Percentiles rank a stretch among this genome's conserved stretches.
phyloP scores from a whole-genome alignment of 2,113 vertebrate species.

The Aramus guarauna region DNA sequence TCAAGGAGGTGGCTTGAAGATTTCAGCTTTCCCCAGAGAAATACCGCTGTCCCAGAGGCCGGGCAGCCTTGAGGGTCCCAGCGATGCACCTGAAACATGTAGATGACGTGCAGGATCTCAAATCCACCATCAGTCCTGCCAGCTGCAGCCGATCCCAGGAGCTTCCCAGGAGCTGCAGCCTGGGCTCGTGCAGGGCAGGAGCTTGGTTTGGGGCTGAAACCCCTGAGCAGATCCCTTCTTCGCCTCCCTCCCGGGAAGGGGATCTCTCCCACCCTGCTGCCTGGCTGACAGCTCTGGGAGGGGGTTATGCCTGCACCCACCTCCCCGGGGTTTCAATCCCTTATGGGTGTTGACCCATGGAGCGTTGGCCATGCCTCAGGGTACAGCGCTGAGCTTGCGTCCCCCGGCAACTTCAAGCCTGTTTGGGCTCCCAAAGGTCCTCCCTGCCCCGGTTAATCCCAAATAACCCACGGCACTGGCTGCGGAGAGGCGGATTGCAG shows the following conservation, averaged over 20 bases:
- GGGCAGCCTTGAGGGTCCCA: background rate
- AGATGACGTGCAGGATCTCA: background rate
- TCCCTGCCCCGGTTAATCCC: rapidly evolving
- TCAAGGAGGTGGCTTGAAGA: background rate
- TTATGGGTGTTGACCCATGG: rapidly evolving
- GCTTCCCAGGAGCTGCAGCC: background rate
- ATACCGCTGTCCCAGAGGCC: background rate
- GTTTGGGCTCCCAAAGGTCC: background rate
- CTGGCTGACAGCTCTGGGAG: rapidly evolving
- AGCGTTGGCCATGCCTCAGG: rapidly evolving
- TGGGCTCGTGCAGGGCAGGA: background rate
- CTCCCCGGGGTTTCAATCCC: rapidly evolving
- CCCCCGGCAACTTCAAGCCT: rapidly evolving
- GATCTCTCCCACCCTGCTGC: background rate
- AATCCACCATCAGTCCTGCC: background rate
- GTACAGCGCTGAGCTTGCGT: background rate
- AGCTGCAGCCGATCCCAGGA: background rate
- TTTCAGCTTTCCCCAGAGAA: background rate
- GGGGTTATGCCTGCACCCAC: background rate
- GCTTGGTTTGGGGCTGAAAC: background rate
- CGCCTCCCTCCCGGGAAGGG: background rate
- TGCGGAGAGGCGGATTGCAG: background rate
- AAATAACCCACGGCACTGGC: rapidly evolving
- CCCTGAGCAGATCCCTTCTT: background rate
- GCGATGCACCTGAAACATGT: rapidly evolving